A percentile compares a stretch with the other conserved stretches of the same genome.
Conservation (phyloP, 2,888 invertebrate genomes). For the Cephus sareptanus region DNA sequence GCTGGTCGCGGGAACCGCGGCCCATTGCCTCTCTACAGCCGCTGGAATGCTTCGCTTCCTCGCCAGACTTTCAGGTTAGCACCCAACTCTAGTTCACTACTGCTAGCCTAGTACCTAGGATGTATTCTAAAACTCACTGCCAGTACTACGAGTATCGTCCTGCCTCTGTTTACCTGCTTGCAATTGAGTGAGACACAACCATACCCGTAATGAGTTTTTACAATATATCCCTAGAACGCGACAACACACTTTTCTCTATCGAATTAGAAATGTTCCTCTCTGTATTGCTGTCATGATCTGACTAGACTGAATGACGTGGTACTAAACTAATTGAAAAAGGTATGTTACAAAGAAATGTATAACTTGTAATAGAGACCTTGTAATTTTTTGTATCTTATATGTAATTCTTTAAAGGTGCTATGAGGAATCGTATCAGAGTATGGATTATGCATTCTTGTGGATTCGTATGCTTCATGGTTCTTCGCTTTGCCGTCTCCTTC, state of each 20-base stretch:
- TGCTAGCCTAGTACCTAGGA: neutral
- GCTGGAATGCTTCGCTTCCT: constrained; percentile 67
- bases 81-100: constrained; percentile 25
- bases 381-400: neutral
- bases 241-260: neutral
- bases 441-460: neutral
- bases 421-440: neutral
- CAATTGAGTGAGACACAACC: no score
- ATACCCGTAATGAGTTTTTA: no score
- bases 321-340: neutral
- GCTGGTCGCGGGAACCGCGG: constrained; percentile 53
- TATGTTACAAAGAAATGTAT: neutral
- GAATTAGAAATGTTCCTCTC: neutral
- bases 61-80: constrained; percentile 73
- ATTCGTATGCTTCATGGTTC: neutral
- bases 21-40: constrained; percentile 52
- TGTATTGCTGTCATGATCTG: neutral
- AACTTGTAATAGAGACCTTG: neutral
- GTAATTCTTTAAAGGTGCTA: neutral
- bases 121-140: no score
- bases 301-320: neutral
- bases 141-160: no score
- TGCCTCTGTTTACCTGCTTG: no score
- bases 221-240: neutral
- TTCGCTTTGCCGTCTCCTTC: neutral